A percentile compares a stretch with the other conserved stretches of the same genome.
Conservation (phyloP, 2,888 invertebrate species). For the Melanotus villosus region DNA sequence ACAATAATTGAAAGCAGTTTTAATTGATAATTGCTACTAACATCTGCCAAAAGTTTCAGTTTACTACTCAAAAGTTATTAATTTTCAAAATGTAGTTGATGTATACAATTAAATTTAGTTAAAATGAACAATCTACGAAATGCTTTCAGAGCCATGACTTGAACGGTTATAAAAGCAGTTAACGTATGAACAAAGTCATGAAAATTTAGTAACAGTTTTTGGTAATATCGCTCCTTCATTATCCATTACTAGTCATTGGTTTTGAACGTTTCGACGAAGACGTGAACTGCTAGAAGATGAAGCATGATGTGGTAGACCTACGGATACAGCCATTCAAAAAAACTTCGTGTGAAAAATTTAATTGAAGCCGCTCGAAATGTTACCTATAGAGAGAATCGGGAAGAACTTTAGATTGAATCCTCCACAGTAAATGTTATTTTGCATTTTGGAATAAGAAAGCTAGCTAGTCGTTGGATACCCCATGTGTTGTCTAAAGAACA, state of each 20-base stretch:
- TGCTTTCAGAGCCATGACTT: not conserved
- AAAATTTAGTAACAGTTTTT: not conserved
- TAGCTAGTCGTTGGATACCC: not conserved
- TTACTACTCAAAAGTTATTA: not conserved
- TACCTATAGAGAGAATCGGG: not conserved
- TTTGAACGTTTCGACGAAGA: not conserved
- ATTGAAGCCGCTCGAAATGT: no score
- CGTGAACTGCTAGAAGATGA: not conserved
- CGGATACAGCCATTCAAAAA: not conserved
- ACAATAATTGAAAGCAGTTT: not conserved
- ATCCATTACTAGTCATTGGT: not conserved
- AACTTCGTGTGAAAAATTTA: not conserved
- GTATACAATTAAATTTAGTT: not conserved
- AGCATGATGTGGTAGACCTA: not conserved
- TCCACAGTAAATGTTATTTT: no score
- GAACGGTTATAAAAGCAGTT: not conserved
- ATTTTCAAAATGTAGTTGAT: not conserved
- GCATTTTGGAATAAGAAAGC: no score
- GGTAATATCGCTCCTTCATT: slow-evolving; percentile 2
- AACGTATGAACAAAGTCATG: not conserved
- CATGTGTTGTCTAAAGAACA: not conserved
- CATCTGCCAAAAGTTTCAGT: not conserved
- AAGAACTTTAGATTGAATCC: not conserved
- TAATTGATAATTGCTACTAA: not conserved
- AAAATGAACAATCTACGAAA: not conserved